Percentiles rank a stretch among this genome's conserved stretches.
These are phyloP conservation scores for Campylomormyrus tamandua DNA, from an alignment of 2,113 vertebrate genomes.

Conservation along the genomic window DNA sequence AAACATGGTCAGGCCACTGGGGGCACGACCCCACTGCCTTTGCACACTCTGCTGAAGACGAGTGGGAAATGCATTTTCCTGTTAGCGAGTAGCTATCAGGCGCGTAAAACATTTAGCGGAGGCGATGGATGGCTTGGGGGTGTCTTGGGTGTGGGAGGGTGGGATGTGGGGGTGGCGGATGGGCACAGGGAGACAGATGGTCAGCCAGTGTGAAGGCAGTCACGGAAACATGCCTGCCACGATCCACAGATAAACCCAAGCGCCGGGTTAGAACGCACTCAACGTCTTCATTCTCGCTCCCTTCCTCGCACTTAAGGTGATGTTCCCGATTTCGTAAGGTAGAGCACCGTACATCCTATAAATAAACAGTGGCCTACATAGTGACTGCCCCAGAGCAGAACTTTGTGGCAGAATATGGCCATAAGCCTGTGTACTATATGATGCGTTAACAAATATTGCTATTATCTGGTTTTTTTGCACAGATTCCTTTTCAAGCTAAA, in stretches of 20 bases:
- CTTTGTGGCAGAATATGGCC: neutral
- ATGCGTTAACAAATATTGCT: neutral
- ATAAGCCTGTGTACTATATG: neutral
- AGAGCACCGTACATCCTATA: neutral
- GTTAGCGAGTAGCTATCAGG: neutral
- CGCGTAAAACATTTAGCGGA: neutral
- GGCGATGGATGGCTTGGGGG: neutral
- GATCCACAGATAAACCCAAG: neutral
- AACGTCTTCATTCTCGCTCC: neutral
- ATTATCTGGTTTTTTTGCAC: neutral
- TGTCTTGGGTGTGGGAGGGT: neutral
- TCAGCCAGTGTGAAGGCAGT: slow-evolving; percentile 20
- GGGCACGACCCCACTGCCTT: neutral
- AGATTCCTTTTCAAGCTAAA: neutral
- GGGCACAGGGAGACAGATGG: slow-evolving; percentile 15
- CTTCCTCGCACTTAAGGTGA: neutral
- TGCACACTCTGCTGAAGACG: neutral
- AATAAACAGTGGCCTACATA: slow-evolving; percentile 13
- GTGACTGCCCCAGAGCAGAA: neutral
- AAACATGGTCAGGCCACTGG: neutral
- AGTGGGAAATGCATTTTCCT: neutral
- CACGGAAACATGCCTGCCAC: neutral
- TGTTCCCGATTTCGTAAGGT: neutral
- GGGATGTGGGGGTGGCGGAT: neutral
- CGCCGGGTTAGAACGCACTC: neutral